Base-by-base conservation (phyloP, 1,140 invertebrate genomes). In the Rhizoglyphus robini region DNA sequence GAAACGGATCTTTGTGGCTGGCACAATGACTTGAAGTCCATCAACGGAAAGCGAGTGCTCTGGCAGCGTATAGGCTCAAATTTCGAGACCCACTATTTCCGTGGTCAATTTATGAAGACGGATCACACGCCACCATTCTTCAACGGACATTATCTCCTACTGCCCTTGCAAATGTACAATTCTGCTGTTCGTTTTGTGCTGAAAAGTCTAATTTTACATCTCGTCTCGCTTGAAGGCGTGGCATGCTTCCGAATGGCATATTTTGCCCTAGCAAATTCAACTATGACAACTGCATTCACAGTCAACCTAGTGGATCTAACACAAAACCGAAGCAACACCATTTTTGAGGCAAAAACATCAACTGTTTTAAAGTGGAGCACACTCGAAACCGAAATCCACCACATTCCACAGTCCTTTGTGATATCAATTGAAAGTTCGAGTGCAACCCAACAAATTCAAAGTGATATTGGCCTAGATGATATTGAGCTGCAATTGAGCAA, bases 1-100 rank as follows among this genome's bases (percentile, higher is more conserved):
- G 48, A 51, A 23, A 27, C n/a, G 2, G 48, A 65, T 27, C 65
- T 67, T 62, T 72, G 70, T 29, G 69, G 70, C 27, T 65, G 70
- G 38, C 51, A 54, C 1, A 71, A 71, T 47, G n/a, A 13, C 1
- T n/a, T 38, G 1, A 27, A 11, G 20, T 27, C 51, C 8, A 20
- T 11, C 23, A 27, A 27, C 51, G 51, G 51, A 25, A 54, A 54
- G 15, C 23, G 51, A 54, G 20, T 54, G 8, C 51, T 54, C 8
- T 54, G 51, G 51, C 8, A 11, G 51, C 8, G 51, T 8, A 54
- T 54, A 11, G 23, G 5, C 15, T 23, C 51, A 25, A 54, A 54
- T 32, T 54, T 54, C 20, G 23, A 54, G 20, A 23, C 8, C 8
- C 8, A 8, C 8, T 32, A 11, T 8, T 8, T 54, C 8, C 51